phyloP scores from a whole-genome alignment of 2,888 invertebrate species.

The Thereva unica region DNA sequence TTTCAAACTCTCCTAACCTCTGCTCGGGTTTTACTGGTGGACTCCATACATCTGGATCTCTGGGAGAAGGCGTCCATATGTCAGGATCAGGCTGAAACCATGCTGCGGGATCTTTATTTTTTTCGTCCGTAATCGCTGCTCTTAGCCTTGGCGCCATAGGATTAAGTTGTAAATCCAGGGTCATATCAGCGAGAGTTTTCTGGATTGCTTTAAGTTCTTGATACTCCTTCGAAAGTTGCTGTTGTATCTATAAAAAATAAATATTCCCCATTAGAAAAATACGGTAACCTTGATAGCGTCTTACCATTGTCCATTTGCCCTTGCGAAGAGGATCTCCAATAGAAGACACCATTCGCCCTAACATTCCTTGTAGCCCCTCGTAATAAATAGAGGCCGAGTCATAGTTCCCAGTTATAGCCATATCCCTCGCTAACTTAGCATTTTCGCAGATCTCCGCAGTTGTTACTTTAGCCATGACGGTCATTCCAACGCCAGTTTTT shows the following conservation, averaged over 20 bases:
- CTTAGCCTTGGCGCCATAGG: conserved; percentile 60
- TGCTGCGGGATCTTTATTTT: conserved; percentile 56
- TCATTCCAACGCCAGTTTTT: conserved; percentile 61
- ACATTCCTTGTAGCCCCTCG: conserved; percentile 89
- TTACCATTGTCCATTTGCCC: conserved; percentile 88
- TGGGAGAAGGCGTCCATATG: conserved; percentile 72
- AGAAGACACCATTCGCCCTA: conserved; percentile 79
- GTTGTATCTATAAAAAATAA: conserved; percentile 69
- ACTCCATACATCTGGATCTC: conserved; percentile 86
- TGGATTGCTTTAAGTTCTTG: conserved; percentile 80
- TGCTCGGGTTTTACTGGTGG: conserved; percentile 78
- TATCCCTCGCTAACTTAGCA: conserved; percentile 92
- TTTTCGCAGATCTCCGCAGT: conserved; percentile 93
- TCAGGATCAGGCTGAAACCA: conserved; percentile 75
- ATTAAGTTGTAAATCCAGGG: conserved; percentile 55
- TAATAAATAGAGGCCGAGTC: conserved; percentile 93
- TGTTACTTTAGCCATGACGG: conserved; percentile 81
- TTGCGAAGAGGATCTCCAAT: conserved; percentile 81
- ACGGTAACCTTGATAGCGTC: conserved; percentile 41
- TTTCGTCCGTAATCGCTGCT: conserved; percentile 35
- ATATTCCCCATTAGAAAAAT: background rate
- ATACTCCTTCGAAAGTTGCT: conserved; percentile 86
- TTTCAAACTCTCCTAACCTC: conserved; percentile 64
- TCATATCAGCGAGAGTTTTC: conserved; percentile 56
- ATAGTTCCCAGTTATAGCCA: conserved; percentile 93